A percentile compares a stretch with the other conserved stretches of the same genome.
These are phyloP conservation scores for Triplophysa rosa DNA, from an alignment of 2,113 vertebrate genomes.

Conservation along the genomic window DNA sequence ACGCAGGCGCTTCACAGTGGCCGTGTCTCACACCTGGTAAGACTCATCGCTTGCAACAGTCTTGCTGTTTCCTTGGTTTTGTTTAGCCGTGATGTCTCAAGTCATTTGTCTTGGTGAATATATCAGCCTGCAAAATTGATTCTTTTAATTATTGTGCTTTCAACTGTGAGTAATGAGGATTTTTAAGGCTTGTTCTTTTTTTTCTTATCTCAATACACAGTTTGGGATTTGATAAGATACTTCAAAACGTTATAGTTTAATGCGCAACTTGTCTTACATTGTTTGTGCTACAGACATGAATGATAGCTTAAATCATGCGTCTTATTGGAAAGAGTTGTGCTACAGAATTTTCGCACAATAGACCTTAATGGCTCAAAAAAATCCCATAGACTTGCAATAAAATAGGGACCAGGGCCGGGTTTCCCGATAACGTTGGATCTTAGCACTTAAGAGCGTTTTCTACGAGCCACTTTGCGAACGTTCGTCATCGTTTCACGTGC, in stretches of 20 bases:
- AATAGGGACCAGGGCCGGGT: too few relatives aligned
- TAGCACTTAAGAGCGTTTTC: too few relatives aligned
- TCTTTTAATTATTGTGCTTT: too few relatives aligned
- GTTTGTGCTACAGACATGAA: neutral
- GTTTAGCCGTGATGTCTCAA: neutral
- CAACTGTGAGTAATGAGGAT: neutral
- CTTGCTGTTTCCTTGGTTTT: neutral
- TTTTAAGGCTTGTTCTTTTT: neutral
- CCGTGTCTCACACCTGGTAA: slow-evolving; percentile 88
- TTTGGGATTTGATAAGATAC: too few relatives aligned
- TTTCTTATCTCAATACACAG: neutral
- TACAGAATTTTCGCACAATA: neutral
- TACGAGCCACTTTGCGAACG: too few relatives aligned
- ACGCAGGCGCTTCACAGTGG: slow-evolving; percentile 86
- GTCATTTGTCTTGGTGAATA: neutral
- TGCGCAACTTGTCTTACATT: neutral
- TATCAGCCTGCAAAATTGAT: too few relatives aligned
- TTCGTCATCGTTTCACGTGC: too few relatives aligned
- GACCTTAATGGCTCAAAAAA: neutral
- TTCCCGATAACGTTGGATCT: too few relatives aligned
- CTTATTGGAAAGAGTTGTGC: neutral
- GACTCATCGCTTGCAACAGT: slow-evolving; percentile 23
- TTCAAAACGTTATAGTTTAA: too few relatives aligned
- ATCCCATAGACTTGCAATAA: neutral
- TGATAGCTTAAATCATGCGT: neutral